Evolutionary conservation across 2,797 vertebrate genomes (phyloP).

Genomic region (Cossypha dichroa): DNA sequence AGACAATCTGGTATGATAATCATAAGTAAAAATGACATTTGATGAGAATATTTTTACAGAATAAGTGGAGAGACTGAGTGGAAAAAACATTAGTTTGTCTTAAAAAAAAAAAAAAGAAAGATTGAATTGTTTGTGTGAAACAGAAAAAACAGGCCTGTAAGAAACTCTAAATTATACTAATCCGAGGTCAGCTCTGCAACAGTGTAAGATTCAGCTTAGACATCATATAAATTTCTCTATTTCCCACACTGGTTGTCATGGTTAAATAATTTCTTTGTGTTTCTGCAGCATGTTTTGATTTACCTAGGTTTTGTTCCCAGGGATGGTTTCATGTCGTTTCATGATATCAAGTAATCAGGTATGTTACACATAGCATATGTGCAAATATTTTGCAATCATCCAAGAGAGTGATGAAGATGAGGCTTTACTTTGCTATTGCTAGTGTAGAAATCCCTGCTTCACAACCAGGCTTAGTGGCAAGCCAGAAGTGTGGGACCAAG

Average conservation of each 20-base stretch:
- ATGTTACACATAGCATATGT: neutral
- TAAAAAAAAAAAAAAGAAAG: neutral
- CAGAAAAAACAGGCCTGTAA: neutral
- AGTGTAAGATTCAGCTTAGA: neutral
- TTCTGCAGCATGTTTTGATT: neutral
- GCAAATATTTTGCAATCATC: neutral
- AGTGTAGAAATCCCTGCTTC: neutral
- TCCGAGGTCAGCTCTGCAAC: neutral
- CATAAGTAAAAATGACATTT: neutral
- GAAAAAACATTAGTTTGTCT: neutral
- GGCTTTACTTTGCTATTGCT: neutral
- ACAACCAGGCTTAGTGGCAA: neutral
- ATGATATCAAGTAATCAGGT: neutral
- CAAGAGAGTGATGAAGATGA: neutral
- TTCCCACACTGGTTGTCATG: neutral
- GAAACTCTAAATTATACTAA: neutral
- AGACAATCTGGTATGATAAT: neutral
- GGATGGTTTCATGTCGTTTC: neutral
- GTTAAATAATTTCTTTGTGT: neutral
- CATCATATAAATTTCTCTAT: neutral
- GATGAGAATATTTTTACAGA: neutral
- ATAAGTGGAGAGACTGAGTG: neutral
- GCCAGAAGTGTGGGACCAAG: neutral
- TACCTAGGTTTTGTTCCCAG: neutral
- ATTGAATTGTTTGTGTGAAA: neutral